Evolutionary conservation across 64 coral and sea anemone genomes (phyloP).

Genomic region (Acropora tenuis): DNA sequence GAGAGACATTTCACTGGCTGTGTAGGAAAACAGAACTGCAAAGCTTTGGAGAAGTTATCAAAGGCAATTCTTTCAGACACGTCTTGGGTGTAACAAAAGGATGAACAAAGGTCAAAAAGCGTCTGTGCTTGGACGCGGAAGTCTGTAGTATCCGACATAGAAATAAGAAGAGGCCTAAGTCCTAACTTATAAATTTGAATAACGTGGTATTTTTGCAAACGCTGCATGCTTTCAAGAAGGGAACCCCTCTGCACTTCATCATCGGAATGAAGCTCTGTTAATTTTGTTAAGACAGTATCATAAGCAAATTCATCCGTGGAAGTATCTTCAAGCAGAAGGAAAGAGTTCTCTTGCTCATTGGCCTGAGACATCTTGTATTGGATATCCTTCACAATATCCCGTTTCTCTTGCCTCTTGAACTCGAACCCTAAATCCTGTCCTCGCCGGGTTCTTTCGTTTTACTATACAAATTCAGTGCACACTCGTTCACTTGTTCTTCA

Average conservation of each 20-base stretch:
- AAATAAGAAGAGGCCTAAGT: not conserved
- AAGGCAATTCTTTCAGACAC: constrained; percentile 12
- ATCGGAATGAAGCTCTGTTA: not conserved
- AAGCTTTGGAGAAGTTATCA: constrained; percentile 3
- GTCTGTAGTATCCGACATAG: not conserved
- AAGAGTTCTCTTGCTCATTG: not conserved
- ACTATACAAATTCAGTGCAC: too few relatives aligned
- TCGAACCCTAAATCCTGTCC: not conserved
- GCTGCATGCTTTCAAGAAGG: constrained; percentile 1
- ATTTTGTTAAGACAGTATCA: too few relatives aligned
- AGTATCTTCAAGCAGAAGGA: not conserved
- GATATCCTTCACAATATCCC: not conserved
- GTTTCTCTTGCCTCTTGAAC: not conserved
- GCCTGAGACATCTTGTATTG: not conserved
- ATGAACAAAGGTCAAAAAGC: constrained; percentile 10
- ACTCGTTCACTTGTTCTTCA: too few relatives aligned
- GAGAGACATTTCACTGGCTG: not conserved
- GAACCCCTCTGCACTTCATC: not conserved
- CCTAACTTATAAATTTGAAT: constrained; percentile 9
- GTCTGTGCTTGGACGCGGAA: not conserved
- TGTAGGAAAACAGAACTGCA: constrained; percentile 10
- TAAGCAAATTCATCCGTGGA: not conserved
- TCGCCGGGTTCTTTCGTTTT: too few relatives aligned
- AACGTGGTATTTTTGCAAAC: not conserved
- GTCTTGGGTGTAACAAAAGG: constrained; percentile 11